Evolutionary conservation across 2,888 invertebrate genomes (phyloP), one percentile per base, ranked within the genome.

Genomic region (Pardosa pseudoannulata): DNA sequence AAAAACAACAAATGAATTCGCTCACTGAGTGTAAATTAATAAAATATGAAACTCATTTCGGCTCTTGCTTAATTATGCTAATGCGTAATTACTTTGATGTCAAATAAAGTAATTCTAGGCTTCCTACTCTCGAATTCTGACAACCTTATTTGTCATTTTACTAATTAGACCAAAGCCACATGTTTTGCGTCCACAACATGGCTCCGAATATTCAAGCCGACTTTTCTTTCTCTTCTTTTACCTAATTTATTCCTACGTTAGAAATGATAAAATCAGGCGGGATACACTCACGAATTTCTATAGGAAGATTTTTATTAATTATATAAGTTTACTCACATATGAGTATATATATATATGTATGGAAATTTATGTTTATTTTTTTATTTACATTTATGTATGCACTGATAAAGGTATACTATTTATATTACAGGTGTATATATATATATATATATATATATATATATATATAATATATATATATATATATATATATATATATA

Each of bases 131-230:
- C 67, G 72, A 76, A 87, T 71, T 64, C 72, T 87, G 87, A 87
- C 87, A 87, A 72, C 80, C 80, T 80, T 87, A 79, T 87, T 87
- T 87, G 80, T 87, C 80, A 87, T 87, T 87, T 87, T 80, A 76
- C 80, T 87, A 87, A 87, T 87, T 87, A 87, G 80, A 87, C 87
- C 76, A 80, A 87, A 87, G 87, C 87, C 87, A 87, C 87, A 87
- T 87, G 87, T 71, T 87, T 75, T 76, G 75, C 80, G 27, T 87
- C 87, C 73, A 64, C 39, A 70, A 73, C 79, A 86, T 74, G 46
- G 56, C 70, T 74, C 72, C 32, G 46, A 56, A 68, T 86, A 86
- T 79, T 85, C 75, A 46, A 23, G 32, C 28, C 29, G 64, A 67
- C 56, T 81, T 74, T 74, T 76, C 67, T 50, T 50, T 68, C 50